Evolutionary conservation across 2,113 vertebrate species (phyloP), one percentile per base, ranked within the genome.

Genomic region (Cyanoderma ruficeps): DNA sequence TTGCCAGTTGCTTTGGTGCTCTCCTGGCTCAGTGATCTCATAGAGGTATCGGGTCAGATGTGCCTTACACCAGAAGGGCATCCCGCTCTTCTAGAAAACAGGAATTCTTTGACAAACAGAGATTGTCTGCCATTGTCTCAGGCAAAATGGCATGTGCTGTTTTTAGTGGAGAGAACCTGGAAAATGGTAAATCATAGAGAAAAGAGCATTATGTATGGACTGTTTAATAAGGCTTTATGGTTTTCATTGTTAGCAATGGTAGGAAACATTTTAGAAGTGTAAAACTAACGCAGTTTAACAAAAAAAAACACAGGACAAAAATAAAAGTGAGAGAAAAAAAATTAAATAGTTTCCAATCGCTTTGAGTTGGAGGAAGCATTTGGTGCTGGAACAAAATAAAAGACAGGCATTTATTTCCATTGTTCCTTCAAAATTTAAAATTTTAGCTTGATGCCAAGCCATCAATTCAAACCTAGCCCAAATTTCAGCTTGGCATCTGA

Each of bases 1-100:
- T 28, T 68, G 41, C 33, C 2, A 4, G 16, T 18, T 56, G 65
- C 55, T 41, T 33, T 52, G 75, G 28, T 50, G 55, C 25, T 69
- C 16, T 63, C 18, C 42, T 56, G 80, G 37, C 83, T 81, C 55
- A 49, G 9, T 3, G 10, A 31, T 22, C 42, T 65, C 55, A 15
- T 0, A 21, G 53, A 82, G 16, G 30, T 39, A 12, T 13, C 7
- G 10, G 35, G 46, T 71, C 67, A 68, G 61, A 52, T 0, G 0
- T 41, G 14, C 15, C 37, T 69, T 30, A 13, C 20, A 37, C 23
- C 44, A 81, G 44, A 70, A 86, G 8, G 25, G 15, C 47, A 65
- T 15, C 27, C 35, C 61, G 44, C 11, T 56, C 15, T 68, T 65
- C 72, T n/a, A 8, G 72, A 52, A 76, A 57, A 4, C 39, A 55